Evolutionary conservation across 1,140 invertebrate genomes (phyloP), one percentile per base, ranked within the genome.

Genomic region (Bacillus rossius): DNA sequence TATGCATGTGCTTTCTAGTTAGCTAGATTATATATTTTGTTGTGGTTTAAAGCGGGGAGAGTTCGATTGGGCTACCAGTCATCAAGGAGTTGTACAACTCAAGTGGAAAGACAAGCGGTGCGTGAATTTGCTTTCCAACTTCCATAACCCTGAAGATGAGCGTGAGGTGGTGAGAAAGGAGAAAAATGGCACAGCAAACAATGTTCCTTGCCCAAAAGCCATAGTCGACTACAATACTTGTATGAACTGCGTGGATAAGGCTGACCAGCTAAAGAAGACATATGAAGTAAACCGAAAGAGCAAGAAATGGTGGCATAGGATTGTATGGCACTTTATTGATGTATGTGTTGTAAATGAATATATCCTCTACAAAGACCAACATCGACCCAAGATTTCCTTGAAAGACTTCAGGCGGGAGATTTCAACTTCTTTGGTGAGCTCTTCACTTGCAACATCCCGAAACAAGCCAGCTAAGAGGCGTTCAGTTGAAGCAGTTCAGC

Each of bases 101-200:
- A 65, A 69, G 56, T 70, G 69, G 66, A 64, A 63, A 55, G 63
- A 68, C 38, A 68, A 65, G 55, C 59, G 63, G 56, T 26, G n/a
- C 2, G 64, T 69, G 16, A 61, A 65, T 59, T 10, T 68, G 40
- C 34, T 70, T 22, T 63, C 59, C 55, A 68, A 68, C 62, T 68
- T 57, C 60, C 62, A 69, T 50, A 37, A 64, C 61, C 65, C 67
- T 45, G 8, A 49, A 47, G 19, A 63, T 43, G 20, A 26, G 8
- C 57, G n/a, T 52, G 47, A 49, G 2, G 60, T 60, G 14, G 62
- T 61, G 37, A 51, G 63, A 19, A 63, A 53, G 51, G 48, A 70
- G 55, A 67, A 65, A 65, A 55, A 71, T 64, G 67, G 67, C 38
- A 55, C 49, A 14, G 8, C 8, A 42, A 26, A 29, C 17, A 13